A percentile compares a stretch with the other conserved stretches of the same genome.
Conservation (phyloP, 1,140 invertebrate species). For the Ceratina calcarata region DNA sequence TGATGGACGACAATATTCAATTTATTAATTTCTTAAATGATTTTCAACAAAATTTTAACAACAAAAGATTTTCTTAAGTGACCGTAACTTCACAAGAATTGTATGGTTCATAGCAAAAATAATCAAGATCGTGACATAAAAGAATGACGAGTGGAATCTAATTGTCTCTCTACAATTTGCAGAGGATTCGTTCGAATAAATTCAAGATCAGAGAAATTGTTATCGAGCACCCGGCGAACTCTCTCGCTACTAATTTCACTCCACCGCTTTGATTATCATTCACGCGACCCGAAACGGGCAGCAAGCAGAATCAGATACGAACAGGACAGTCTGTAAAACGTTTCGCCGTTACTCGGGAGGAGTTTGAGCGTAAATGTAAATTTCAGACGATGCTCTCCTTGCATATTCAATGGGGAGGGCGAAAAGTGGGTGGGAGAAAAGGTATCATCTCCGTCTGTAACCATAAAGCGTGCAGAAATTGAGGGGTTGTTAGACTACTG, state of each 20-base stretch:
- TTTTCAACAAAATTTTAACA: too few relatives aligned
- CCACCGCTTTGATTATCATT: conserved; percentile 35
- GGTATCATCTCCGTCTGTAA: conserved; percentile 49
- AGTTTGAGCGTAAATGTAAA: conserved; percentile 54
- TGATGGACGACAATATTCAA: too few relatives aligned
- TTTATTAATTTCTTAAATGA: too few relatives aligned
- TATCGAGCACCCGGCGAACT: not conserved
- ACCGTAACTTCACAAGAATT: too few relatives aligned
- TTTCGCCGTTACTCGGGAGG: conserved; percentile 29
- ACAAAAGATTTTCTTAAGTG: too few relatives aligned
- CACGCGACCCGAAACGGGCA: not conserved
- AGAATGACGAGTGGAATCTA: too few relatives aligned
- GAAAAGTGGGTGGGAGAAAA: conserved; percentile 9
- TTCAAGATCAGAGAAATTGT: not conserved
- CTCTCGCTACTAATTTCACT: not conserved
- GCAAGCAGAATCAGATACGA: conserved; percentile 30
- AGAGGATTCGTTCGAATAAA: not conserved
- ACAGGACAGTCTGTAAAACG: conserved; percentile 48
- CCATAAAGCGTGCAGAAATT: conserved; percentile 48
- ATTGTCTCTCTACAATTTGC: too few relatives aligned
- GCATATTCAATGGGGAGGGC: conserved; percentile 50
- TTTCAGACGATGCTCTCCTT: conserved; percentile 50
- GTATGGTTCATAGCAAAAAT: too few relatives aligned
- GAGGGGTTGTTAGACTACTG: conserved; percentile 48
- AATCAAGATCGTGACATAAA: too few relatives aligned